These are phyloP conservation scores for Alectoris magna DNA, from an alignment of 2,797 vertebrate species.

Conservation along the genomic window DNA sequence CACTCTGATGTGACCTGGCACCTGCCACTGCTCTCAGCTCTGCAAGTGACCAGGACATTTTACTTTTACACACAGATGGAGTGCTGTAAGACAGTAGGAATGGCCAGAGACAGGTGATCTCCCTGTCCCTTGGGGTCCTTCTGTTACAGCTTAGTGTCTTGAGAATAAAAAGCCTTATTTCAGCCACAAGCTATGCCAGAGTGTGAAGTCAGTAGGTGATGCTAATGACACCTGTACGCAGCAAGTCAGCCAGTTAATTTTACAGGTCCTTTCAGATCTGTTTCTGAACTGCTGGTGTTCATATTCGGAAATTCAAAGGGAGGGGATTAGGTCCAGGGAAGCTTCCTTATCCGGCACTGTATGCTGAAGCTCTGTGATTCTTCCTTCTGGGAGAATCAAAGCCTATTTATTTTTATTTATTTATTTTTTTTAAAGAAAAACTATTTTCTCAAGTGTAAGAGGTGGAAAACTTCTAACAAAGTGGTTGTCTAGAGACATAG, in stretches of 20 bases:
- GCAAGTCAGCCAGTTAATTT: not conserved
- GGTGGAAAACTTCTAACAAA: not conserved
- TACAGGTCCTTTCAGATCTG: not conserved
- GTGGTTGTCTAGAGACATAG: not conserved
- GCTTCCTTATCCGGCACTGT: not conserved
- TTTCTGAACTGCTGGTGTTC: not conserved
- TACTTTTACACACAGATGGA: not conserved
- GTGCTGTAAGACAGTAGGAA: accelerated
- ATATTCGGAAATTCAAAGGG: not conserved
- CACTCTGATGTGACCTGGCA: not conserved
- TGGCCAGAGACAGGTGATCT: not conserved
- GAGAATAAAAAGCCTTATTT: not conserved
- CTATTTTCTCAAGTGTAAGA: not conserved
- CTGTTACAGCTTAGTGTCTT: not conserved
- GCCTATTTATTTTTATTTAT: not conserved
- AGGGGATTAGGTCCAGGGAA: not conserved
- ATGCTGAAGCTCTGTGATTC: not conserved
- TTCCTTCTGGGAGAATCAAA: not conserved
- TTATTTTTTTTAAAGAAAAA: not conserved
- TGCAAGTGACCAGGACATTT: not conserved
- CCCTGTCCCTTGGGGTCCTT: not conserved
- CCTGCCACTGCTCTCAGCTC: not conserved
- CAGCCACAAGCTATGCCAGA: not conserved
- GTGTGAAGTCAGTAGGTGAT: not conserved
- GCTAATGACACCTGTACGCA: not conserved